phyloP scores from a whole-genome alignment of 2,113 vertebrate genomes.

The Cyprinodon tularosa region DNA sequence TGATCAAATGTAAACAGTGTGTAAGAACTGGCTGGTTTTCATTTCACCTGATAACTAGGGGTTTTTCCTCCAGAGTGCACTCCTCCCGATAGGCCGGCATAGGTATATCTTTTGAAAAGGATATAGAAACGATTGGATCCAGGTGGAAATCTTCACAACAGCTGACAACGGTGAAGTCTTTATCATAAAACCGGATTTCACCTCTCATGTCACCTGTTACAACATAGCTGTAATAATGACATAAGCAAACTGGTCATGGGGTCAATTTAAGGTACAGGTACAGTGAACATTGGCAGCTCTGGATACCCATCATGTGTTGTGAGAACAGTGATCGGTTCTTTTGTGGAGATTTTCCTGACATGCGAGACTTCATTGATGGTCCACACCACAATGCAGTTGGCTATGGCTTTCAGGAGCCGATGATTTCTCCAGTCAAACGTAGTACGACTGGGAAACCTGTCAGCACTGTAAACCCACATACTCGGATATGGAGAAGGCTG shows the following conservation, averaged over 20 bases:
- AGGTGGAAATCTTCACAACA: slow-evolving; percentile 79
- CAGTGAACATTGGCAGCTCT: neutral
- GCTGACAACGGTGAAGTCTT: slow-evolving; percentile 73
- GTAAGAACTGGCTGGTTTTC: too few relatives aligned
- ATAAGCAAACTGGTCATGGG: slow-evolving; percentile 11
- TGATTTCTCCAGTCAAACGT: slow-evolving; percentile 80
- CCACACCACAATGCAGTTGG: slow-evolving; percentile 86
- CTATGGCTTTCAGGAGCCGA: slow-evolving; percentile 76
- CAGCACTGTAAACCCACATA: slow-evolving; percentile 78
- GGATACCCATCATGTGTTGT: slow-evolving; percentile 79
- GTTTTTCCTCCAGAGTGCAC: slow-evolving; percentile 54
- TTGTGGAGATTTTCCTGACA: slow-evolving; percentile 76
- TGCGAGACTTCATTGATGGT: slow-evolving; percentile 19
- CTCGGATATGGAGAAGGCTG: neutral
- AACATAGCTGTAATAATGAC: slow-evolving; percentile 78
- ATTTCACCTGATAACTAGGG: slow-evolving; percentile 79
- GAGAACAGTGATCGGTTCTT: slow-evolving; percentile 84
- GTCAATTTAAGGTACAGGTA: neutral
- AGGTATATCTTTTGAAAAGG: slow-evolving; percentile 80
- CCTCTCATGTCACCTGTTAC: slow-evolving; percentile 87
- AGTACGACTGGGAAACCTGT: slow-evolving; percentile 82
- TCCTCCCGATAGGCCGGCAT: slow-evolving; percentile 53
- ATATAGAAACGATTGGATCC: slow-evolving; percentile 84
- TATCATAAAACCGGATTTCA: slow-evolving; percentile 85
- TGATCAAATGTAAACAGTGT: too few relatives aligned